These are phyloP conservation scores for Remorina albescens DNA, from an alignment of 2,797 vertebrate species.

Conservation along the genomic window DNA sequence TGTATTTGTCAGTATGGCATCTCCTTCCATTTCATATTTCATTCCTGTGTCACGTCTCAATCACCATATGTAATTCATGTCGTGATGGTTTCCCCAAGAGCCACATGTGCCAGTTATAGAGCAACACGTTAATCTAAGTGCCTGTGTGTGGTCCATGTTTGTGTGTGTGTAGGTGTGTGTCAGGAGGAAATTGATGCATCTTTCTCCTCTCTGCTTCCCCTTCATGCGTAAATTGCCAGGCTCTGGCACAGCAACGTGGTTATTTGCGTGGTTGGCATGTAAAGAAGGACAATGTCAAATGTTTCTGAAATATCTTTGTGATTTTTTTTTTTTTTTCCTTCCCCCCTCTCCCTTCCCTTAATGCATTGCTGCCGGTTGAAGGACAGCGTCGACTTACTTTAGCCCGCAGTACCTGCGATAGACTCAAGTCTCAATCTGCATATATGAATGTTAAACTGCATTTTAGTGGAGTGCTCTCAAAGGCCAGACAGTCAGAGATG, in stretches of 20 bases:
- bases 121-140: conserved; percentile 1
- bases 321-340: conserved; percentile 44
- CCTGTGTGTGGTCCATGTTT: conserved; percentile 3
- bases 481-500: conserved; percentile 25
- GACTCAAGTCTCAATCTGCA: conserved; percentile 70
- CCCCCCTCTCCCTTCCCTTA: not conserved
- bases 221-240: conserved; percentile 48
- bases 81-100: conserved; percentile 44
- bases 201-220: conserved; percentile 32
- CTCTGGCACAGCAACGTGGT: conserved; percentile 19
- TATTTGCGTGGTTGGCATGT: conserved; percentile 51
- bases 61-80: conserved; percentile 63
- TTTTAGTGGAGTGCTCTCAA: conserved; percentile 46
- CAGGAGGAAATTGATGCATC: not conserved
- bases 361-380: conserved; percentile 38
- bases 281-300: conserved; percentile 45
- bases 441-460: conserved; percentile 65
- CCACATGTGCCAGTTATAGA: conserved; percentile 21
- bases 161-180: conserved; percentile 3
- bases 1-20: not conserved
- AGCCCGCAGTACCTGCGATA: conserved; percentile 45
- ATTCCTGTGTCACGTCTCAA: conserved; percentile 50
- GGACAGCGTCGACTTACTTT: conserved; percentile 49
- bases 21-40: conserved; percentile 48
- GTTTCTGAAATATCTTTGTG: conserved; percentile 40